phyloP scores from a whole-genome alignment of 2,113 vertebrate species.

The Nyctereutes procyonoides region DNA sequence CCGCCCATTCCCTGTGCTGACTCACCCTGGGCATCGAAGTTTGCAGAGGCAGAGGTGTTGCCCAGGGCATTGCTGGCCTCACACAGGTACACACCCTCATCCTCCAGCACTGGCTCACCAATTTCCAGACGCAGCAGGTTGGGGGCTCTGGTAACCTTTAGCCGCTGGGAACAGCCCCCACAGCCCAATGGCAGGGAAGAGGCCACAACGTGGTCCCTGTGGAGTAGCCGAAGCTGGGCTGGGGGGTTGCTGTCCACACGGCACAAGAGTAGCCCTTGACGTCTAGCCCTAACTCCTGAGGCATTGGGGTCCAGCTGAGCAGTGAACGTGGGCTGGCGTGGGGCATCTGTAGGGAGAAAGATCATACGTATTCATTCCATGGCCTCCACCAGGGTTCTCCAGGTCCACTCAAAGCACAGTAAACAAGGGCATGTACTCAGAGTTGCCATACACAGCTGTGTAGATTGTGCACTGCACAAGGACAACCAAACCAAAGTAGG shows the following conservation, averaged over 20 bases:
- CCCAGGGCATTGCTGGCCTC: slow-evolving; percentile 80
- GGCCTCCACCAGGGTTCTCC: neutral
- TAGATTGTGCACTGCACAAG: neutral
- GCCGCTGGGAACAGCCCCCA: slow-evolving; percentile 20
- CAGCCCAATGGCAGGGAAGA: neutral
- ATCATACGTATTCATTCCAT: neutral
- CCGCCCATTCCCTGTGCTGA: neutral
- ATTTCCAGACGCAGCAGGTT: slow-evolving; percentile 83
- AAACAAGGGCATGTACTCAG: neutral
- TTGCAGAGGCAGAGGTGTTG: neutral
- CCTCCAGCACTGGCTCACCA: slow-evolving; percentile 78
- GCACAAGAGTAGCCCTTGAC: slow-evolving; percentile 81
- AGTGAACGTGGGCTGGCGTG: slow-evolving; percentile 65
- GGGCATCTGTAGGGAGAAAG: slow-evolving; percentile 80
- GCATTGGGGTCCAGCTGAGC: slow-evolving; percentile 71
- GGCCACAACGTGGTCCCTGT: slow-evolving; percentile 68
- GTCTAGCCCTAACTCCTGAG: accelerated
- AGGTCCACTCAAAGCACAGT: neutral
- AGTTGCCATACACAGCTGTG: neutral
- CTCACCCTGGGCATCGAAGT: slow-evolving; percentile 82
- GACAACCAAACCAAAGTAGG: neutral
- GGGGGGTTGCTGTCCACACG: slow-evolving; percentile 82
- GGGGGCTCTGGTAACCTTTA: neutral
- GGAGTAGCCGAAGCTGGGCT: slow-evolving; percentile 80
- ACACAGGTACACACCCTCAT: slow-evolving; percentile 84